phyloP scores from a whole-genome alignment of 1,140 invertebrate species.

The Araneus ventricosus region DNA sequence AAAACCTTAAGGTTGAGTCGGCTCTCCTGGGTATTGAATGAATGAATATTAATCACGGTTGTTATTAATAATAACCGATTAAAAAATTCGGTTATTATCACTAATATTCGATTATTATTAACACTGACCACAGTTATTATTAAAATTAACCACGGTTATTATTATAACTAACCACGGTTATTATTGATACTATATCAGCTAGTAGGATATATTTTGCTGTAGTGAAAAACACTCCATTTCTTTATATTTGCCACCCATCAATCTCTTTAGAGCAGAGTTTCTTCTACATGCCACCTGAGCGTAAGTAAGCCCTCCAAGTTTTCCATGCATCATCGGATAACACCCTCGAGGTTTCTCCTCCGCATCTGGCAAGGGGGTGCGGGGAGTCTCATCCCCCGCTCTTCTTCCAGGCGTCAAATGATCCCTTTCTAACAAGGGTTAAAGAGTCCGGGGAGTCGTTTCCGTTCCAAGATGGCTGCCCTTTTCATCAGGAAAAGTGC shows the following conservation, averaged over 20 bases:
- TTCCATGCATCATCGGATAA: slow-evolving; percentile 30
- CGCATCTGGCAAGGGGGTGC: neutral
- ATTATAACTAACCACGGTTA: no score
- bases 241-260: neutral
- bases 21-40: no score
- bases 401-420: slow-evolving; percentile 50
- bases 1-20: no score
- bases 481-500: slow-evolving; percentile 70
- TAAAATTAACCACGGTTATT: no score
- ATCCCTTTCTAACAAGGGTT: slow-evolving; percentile 61
- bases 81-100: no score
- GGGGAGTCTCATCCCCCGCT: neutral
- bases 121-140: no score
- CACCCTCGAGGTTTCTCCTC: slow-evolving; percentile 15
- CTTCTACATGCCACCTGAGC: neutral
- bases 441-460: slow-evolving; percentile 25
- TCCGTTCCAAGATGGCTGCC: slow-evolving; percentile 61
- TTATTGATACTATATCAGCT: no score
- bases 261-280: neutral
- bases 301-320: neutral
- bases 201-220: neutral
- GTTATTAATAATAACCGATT: no score
- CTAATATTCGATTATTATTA: no score
- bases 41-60: no score
- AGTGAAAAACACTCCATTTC: neutral